Evolutionary conservation across 2,888 invertebrate genomes (phyloP).

Genomic region (Apotomis capreana): DNA sequence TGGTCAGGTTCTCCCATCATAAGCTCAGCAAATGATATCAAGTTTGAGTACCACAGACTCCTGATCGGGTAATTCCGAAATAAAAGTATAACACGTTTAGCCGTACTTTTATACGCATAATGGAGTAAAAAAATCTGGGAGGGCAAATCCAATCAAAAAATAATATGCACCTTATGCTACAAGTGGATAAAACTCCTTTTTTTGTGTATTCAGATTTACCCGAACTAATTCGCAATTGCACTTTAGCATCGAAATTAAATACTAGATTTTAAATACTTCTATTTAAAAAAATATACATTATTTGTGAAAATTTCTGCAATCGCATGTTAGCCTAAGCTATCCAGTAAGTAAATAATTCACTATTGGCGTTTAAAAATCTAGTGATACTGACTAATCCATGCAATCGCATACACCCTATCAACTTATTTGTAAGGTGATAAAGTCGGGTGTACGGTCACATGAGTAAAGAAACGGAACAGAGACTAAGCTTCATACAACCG

Average conservation of each 20-base stretch:
- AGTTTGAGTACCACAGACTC: constrained; percentile 9
- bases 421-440: no score
- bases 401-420: neutral
- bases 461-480: no score
- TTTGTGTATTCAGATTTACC: constrained; percentile 3
- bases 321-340: neutral
- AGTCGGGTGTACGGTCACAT: no score
- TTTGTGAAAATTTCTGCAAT: no score
- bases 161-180: neutral
- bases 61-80: constrained; percentile 16
- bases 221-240: constrained; percentile 2
- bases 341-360: neutral
- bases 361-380: neutral
- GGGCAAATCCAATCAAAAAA: constrained; percentile 1
- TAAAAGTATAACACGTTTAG: neutral
- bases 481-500: no score
- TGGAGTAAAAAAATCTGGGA: neutral
- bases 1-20: no score
- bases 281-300: neutral
- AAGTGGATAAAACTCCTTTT: neutral
- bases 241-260: neutral
- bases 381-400: neutral
- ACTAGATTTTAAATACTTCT: neutral
- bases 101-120: neutral
- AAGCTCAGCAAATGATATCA: neutral